These are phyloP conservation scores for Himalopsyche phryganea DNA, from an alignment of 1,140 invertebrate genomes.

Conservation along the genomic window DNA sequence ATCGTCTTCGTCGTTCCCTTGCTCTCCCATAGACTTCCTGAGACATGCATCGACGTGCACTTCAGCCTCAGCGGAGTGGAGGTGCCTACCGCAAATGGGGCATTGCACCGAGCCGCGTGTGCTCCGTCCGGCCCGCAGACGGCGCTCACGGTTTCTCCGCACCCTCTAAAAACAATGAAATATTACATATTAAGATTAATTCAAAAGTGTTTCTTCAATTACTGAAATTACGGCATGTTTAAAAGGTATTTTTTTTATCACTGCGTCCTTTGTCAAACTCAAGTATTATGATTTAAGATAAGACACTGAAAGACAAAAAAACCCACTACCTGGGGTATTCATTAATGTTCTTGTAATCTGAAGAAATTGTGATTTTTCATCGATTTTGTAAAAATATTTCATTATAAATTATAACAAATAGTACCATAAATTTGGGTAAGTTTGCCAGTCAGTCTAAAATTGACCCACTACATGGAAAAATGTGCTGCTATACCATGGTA, in stretches of 20 bases:
- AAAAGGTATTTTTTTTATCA: neutral
- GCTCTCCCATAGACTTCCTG: conserved; percentile 33
- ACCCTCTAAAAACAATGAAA: conserved; percentile 27
- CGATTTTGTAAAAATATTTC: too few species aligned
- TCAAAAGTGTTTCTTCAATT: neutral
- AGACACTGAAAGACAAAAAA: too few species aligned
- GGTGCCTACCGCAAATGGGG: conserved; percentile 19
- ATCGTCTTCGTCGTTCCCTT: conserved; percentile 35
- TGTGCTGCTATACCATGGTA: too few species aligned
- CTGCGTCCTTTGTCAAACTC: neutral
- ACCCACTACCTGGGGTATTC: too few species aligned
- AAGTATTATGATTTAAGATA: too few species aligned
- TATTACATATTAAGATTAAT: neutral
- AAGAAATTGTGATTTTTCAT: too few species aligned
- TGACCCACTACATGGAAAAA: too few species aligned
- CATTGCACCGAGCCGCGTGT: conserved; percentile 6
- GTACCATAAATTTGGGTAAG: too few species aligned
- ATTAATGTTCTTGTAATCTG: too few species aligned
- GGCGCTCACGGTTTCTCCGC: conserved; percentile 21
- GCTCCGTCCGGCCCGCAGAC: conserved; percentile 15
- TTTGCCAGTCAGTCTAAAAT: too few species aligned
- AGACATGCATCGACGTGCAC: conserved; percentile 34
- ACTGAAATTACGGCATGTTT: too few species aligned
- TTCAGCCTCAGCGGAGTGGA: conserved; percentile 32
- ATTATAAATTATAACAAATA: too few species aligned